A percentile compares a stretch with the other conserved stretches of the same genome.
phyloP scores from a whole-genome alignment of 2,113 vertebrate genomes.

The Lichenostomus cassidix region DNA sequence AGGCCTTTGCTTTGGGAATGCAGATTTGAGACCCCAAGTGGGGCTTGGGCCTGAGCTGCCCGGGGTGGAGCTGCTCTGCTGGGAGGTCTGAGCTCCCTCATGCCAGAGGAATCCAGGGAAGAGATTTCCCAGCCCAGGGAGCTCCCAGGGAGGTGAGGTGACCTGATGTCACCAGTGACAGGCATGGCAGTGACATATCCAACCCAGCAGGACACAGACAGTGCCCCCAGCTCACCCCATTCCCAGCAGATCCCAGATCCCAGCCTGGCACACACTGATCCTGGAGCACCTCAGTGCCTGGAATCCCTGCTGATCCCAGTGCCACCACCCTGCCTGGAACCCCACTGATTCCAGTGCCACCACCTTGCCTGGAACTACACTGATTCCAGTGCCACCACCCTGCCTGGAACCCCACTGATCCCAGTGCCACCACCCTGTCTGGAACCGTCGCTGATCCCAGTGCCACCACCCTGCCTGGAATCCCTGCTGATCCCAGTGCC shows the following conservation, averaged over 20 bases:
- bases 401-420: not conserved
- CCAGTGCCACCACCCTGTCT: too few species aligned
- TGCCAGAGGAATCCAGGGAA: not conserved
- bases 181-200: fast-evolving
- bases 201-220: fast-evolving
- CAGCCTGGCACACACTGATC: not conserved
- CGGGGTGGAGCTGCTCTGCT: fast-evolving
- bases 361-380: too few species aligned
- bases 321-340: too few species aligned
- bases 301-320: too few species aligned
- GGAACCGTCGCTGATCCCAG: not conserved
- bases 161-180: fast-evolving
- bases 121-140: not conserved
- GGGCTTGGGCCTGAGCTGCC: fast-evolving
- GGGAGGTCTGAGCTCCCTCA: fast-evolving
- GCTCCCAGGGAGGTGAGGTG: fast-evolving
- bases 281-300: too few species aligned
- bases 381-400: too few species aligned
- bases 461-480: too few species aligned
- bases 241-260: not conserved
- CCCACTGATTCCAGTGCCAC: too few species aligned
- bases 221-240: not conserved
- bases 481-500: too few species aligned
- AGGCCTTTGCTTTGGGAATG: not conserved
- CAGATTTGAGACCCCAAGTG: fast-evolving